Evolutionary conservation across 2,797 vertebrate species (phyloP), one percentile per base, ranked within the genome.

Genomic region (Mus minutoides): DNA sequence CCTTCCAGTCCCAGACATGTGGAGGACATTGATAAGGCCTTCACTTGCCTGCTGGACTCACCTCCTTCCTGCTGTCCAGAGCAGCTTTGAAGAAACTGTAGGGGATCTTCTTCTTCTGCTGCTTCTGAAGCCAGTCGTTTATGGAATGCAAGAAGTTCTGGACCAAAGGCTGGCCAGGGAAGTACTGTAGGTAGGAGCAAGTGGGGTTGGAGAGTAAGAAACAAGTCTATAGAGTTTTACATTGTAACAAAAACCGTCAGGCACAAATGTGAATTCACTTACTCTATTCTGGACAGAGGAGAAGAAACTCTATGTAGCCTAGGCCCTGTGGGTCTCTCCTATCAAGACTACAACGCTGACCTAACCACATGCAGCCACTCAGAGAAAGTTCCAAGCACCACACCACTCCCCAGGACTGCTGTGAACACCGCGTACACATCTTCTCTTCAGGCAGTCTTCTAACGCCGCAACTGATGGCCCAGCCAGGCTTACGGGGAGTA

Each of bases 131-230:
- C 99, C 98, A 99, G 11, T 96, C 9, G 24, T 98, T 97, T 49
- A 99, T 21, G 26, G 98, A 98, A 89, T 95, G 97, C 97, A 99
- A 97, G 89, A 99, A 98, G 93, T 99, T 99, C 98, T 98, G 98
- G 97, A 99, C 99, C 0, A 97, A 14, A 5, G 99, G 98, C 37
- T 98, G 99, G 40, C 99, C 99, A 0, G 99, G 99, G 96, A 99
- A 99, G 97, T 99, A 98, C 99, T 99, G 97, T 0, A 22, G 29
- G 3, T 0, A 2, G 21, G 2, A 0, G 82, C 0, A 62, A 5
- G 73, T 1, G 0, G 76, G 95, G 91, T 0, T 9, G 49, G 13
- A 89, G 84, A 83, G 14, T 82, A 46, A 76, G 34, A 46, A 52
- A 40, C 1, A 2, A 67, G 8, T 22, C n/a, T n/a, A 62, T 3